Percentiles rank a stretch among this genome's conserved stretches.
phyloP scores from a whole-genome alignment of 1,140 invertebrate species.

The Drosophila takahashii region DNA sequence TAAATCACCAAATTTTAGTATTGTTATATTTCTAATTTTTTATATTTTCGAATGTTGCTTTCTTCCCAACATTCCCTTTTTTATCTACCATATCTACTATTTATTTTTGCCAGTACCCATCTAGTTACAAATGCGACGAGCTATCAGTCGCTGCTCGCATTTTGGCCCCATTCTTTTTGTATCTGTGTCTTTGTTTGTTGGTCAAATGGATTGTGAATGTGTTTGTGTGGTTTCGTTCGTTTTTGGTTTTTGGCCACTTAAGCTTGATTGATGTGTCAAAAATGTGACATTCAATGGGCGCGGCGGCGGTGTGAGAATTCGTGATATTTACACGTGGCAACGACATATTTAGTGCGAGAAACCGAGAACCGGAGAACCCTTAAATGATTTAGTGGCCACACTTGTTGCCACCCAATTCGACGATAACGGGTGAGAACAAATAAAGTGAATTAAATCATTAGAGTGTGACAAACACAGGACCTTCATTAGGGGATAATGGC shows the following conservation, averaged over 20 bases:
- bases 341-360: conserved; percentile 11
- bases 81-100: too few species aligned
- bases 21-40: too few species aligned
- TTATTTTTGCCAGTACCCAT: conserved; percentile 4
- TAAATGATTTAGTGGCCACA: conserved; percentile 47
- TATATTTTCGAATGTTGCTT: too few species aligned
- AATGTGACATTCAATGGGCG: conserved; percentile 31
- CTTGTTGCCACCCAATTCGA: conserved; percentile 32
- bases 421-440: conserved; percentile 14
- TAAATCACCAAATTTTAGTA: too few species aligned
- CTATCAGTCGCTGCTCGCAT: conserved; percentile 12
- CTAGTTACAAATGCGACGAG: conserved; percentile 14
- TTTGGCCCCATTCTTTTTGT: conserved; percentile 4
- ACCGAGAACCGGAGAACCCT: background rate
- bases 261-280: conserved; percentile 65
- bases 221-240: conserved; percentile 4
- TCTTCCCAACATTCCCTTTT: too few species aligned
- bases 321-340: conserved; percentile 39
- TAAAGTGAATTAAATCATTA: conserved; percentile 49
- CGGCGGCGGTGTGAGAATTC: conserved; percentile 14
- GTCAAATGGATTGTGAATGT: background rate
- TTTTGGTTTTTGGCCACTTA: conserved; percentile 50
- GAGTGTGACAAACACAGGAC: conserved; percentile 39
- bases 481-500: conserved; percentile 30
- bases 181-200: conserved; percentile 2